Evolutionary conservation across 2,113 vertebrate genomes (phyloP).

Genomic region (Melanocharis versteri): DNA sequence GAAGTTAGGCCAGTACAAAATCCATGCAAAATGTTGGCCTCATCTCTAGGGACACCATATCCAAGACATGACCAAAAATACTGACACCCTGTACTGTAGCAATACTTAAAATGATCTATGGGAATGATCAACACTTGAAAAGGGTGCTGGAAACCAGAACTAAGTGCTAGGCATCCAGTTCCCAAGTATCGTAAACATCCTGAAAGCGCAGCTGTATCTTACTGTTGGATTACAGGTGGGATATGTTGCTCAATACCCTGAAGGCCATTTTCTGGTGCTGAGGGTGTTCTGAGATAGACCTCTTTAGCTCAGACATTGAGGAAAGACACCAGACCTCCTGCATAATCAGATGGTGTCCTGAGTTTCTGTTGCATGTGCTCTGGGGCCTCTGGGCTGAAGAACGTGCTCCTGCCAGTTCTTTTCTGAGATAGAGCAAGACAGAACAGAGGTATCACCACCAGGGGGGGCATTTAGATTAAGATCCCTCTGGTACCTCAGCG

Average conservation of each 20-base stretch:
- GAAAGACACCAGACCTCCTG: neutral
- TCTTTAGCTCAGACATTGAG: neutral
- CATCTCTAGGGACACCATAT: accelerated
- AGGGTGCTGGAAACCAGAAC: neutral
- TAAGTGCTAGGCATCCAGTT: neutral
- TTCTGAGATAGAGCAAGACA: neutral
- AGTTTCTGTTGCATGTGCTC: neutral
- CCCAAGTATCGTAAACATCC: neutral
- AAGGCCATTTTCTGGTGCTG: neutral
- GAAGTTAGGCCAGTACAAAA: neutral
- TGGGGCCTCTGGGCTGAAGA: neutral
- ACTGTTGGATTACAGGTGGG: neutral
- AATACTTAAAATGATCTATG: neutral
- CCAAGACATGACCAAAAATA: neutral
- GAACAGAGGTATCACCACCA: accelerated
- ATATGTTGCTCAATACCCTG: neutral
- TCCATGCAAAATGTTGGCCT: neutral
- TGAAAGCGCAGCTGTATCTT: neutral
- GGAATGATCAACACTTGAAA: neutral
- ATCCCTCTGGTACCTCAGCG: neutral
- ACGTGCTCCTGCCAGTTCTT: neutral
- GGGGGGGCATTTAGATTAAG: neutral
- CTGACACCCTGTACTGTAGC: neutral
- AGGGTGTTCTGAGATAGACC: neutral
- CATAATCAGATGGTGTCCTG: neutral